phyloP scores from a whole-genome alignment of 2,888 invertebrate genomes.

The Eucera pruinosa region DNA sequence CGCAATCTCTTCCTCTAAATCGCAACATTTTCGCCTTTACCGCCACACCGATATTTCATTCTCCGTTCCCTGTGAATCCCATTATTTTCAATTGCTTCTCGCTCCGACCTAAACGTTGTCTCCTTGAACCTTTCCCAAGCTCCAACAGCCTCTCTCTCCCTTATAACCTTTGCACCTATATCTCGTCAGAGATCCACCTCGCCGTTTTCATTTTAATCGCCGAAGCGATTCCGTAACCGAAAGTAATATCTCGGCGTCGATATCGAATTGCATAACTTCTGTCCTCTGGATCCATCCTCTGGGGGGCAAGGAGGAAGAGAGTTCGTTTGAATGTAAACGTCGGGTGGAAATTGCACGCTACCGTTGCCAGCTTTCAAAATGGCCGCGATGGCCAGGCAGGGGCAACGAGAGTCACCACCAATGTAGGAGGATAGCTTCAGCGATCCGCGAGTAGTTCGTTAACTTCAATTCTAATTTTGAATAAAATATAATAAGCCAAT shows the following conservation, averaged over 20 bases:
- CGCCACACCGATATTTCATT: constrained; percentile 59
- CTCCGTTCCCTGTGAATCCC: constrained; percentile 56
- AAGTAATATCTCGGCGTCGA: constrained; percentile 43
- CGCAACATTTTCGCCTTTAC: constrained; percentile 56
- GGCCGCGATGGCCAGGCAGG: no score
- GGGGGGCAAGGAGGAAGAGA: no score
- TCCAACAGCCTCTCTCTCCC: not conserved
- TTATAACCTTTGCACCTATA: constrained; percentile 10
- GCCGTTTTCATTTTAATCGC: constrained; percentile 56
- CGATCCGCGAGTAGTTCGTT: constrained; percentile 35
- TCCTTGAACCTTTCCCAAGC: constrained; percentile 7
- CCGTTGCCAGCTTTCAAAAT: constrained; percentile 1
- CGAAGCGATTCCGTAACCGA: constrained; percentile 17
- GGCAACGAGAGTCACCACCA: no score
- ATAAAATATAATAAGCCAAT: constrained; percentile 40
- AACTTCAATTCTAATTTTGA: constrained; percentile 34
- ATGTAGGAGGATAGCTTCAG: constrained; percentile 4
- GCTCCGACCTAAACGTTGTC: constrained; percentile 18
- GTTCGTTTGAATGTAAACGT: constrained; percentile 44
- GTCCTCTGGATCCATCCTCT: constrained; percentile 13
- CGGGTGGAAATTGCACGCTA: constrained; percentile 14
- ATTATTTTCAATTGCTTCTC: constrained; percentile 65
- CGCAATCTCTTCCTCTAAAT: constrained; percentile 64
- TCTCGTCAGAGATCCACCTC: not conserved
- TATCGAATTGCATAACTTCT: constrained; percentile 64